Base-by-base conservation (phyloP, 2,113 vertebrate genomes). In the Fukomys damarensis region DNA sequence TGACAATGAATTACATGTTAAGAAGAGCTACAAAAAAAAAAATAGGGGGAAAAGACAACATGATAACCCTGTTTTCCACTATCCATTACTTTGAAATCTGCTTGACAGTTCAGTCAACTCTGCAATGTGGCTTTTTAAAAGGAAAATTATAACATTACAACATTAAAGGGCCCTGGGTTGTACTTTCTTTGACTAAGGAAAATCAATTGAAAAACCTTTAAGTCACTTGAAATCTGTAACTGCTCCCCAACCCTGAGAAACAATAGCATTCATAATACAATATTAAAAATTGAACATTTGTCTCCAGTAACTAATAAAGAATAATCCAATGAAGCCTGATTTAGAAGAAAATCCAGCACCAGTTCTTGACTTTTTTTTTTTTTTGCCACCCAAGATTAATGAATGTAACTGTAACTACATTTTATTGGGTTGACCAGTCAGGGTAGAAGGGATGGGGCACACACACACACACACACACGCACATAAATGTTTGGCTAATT, bases 31-130 rank as follows among this genome's bases (percentile, higher is more conserved):
- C 28, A 13, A 24, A 54, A 70, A 66, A 96, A 83, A 19, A n/a
- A 43, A 95, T 26, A 66, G 91, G 87, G 95, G 81, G 24, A 96
- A 94, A 58, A 28, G 77, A 9, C 58, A 96, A 91, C 76, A 65
- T 90, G 91, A 96, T 97, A 97, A 96, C 20, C 54, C 86, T 91
- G 70, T 92, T 98, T 97, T 97, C 92, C 91, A 80, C 61, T 94
- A 84, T 89, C 96, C 95, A 56, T 91, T 97, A 96, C 96, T 97
- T 88, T 97, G 86, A 97, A 97, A 96, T 0, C 5, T 90, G 46
- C 54, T 93, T 87, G 54, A 79, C n/a, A 72, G 41, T 80, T 6
- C 76, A 66, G 22, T 92, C 91, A 91, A 43, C 52, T 92, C 63
- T 76, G 41, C 56, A 59, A n/a, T 85, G 43, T 94, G 56, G 63